Evolutionary conservation across 2,888 invertebrate species (phyloP), one percentile per base, ranked within the genome.

Genomic region (Neocrepidodera transversa): DNA sequence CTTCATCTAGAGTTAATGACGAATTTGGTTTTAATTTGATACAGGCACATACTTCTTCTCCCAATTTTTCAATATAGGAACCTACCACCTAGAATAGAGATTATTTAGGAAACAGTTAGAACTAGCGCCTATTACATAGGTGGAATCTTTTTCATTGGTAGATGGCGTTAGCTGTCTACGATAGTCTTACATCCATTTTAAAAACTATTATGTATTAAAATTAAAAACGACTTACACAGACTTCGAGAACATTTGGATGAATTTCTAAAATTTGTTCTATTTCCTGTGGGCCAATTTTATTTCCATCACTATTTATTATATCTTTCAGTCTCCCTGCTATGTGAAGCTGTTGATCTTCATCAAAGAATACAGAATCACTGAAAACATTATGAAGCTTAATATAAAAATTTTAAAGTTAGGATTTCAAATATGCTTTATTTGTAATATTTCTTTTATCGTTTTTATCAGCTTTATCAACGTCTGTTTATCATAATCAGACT

Each of bases 251-350:
- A 68, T 84, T 83, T 0, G 90, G 89, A 79, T 93, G 91, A 0
- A 85, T 85, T 71, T 87, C 86, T n/a, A 92, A 76, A 43, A 88
- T 80, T 62, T 90, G 86, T 76, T 93, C 93, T 14, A 94, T 85
- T 81, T 93, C 93, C 82, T 86, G 87, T 0, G 93, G 93, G 63
- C 88, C 92, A 54, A 93, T 87, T 73, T 93, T 93, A 78, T 92
- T 92, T 20, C 93, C 93, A 0, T 92, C 92, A 58, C 91, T 79
- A 35, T 91, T 89, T 26, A 93, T 86, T 80, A 92, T 86, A 63
- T 93, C 92, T 72, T 92, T 92, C 2, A 88, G 71, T 42, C 92
- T 80, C 0, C 92, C 93, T 5, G 90, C 86, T 35, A 92, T 83
- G 57, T 81, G 79, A 0, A 87, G 88, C 73, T 90, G 91, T 0